Evolutionary conservation across 2,113 vertebrate genomes (phyloP), one percentile per base, ranked within the genome.

Genomic region (Leptocoma aspasia): DNA sequence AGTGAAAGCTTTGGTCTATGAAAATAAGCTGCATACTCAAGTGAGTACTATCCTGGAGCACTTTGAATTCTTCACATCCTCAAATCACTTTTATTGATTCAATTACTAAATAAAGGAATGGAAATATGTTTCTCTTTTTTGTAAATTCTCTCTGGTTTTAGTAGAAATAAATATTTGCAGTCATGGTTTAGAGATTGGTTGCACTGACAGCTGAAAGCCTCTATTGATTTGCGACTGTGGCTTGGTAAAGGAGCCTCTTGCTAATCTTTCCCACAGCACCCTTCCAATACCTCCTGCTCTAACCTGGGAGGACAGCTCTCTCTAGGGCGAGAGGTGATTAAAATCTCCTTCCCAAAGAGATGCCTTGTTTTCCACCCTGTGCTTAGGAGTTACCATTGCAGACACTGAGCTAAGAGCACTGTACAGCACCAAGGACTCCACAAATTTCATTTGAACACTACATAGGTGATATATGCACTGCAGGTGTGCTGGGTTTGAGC

Each of bases 21-120:
- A 92, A 95, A 97, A 92, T 89, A 92, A 95, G 26, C 80, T 81
- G 54, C 77, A 73, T 73, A 70, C 69, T 90, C 76, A 77, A 90
- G 92, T 49, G 71, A 94, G 20, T 77, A 72, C 42, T 92, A 15
- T 86, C 59, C 27, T 7, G 15, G n/a, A 79, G 61, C 66, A 61
- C 75, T 95, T 89, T 60, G 73, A 96, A 92, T 94, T 92, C 79
- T 82, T 64, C 79, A 77, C 35, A 82, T 56, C 59, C 66, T 78
- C 90, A 90, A 95, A 96, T 89, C 11, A 96, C 90, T 97, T 80
- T 44, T 88, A 96, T 92, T 77, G 91, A 95, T 96, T 90, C 87
- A 71, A 44, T 41, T 69, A 94, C 76, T 95, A 92, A 96, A 95
- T 94, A 96, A 96, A 96, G 50, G 57, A 89, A 92, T 61, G 60